phyloP scores from a whole-genome alignment of 2,113 vertebrate genomes.

The Tetrax tetrax region DNA sequence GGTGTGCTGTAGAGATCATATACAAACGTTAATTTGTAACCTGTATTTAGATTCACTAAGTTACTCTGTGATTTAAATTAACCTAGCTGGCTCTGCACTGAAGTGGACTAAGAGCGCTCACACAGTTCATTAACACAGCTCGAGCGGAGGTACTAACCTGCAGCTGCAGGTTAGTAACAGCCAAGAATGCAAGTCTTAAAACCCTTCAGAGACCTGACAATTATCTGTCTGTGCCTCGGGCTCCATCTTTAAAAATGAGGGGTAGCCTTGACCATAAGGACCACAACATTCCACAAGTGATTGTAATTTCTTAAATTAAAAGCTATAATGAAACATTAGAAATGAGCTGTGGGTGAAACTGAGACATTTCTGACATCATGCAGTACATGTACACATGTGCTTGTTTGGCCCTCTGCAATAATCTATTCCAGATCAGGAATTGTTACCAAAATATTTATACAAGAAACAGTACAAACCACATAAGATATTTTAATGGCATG shows the following conservation, averaged over 20 bases:
- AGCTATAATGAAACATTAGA: neutral
- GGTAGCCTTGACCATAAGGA: neutral
- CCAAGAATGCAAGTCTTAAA: neutral
- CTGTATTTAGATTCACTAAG: neutral
- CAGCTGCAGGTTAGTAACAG: neutral
- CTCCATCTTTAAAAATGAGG: neutral
- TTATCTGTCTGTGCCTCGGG: neutral
- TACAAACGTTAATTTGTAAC: neutral
- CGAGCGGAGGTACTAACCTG: neutral
- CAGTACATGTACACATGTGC: neutral
- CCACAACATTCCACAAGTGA: neutral
- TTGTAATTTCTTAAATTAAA: neutral
- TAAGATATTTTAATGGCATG: neutral
- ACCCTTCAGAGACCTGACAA: neutral
- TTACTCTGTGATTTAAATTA: neutral
- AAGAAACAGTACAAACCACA: neutral
- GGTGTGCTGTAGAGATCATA: neutral
- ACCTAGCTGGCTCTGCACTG: neutral
- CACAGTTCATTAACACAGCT: neutral
- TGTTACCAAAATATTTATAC: neutral
- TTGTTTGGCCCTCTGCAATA: neutral
- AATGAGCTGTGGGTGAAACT: neutral
- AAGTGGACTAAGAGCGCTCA: neutral
- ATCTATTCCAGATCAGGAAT: neutral
- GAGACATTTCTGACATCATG: neutral